Evolutionary conservation across 2,888 invertebrate species (phyloP).

Genomic region (Ophion ventricosus): DNA sequence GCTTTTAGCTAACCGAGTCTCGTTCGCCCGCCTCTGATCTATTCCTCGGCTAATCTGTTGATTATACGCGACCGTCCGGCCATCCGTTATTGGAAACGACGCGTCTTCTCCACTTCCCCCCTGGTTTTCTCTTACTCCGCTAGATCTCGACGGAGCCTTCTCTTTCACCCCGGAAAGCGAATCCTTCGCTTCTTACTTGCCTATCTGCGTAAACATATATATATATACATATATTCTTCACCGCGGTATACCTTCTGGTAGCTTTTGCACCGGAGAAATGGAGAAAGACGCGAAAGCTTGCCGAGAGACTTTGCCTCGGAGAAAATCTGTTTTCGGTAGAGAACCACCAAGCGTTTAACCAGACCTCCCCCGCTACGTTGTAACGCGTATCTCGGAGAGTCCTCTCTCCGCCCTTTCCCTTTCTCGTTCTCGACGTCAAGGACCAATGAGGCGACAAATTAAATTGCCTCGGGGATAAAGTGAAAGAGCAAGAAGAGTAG

Average conservation of each 20-base stretch:
- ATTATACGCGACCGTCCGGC: constrained; percentile 82
- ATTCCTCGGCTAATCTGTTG: constrained; percentile 83
- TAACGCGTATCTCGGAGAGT: constrained; percentile 22
- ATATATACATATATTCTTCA: constrained; percentile 17
- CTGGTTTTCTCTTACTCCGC: constrained; percentile 45
- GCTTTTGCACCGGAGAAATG: constrained; percentile 56
- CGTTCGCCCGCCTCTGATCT: constrained; percentile 80
- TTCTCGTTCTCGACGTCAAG: constrained; percentile 57
- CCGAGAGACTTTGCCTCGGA: constrained; percentile 41
- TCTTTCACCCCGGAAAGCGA: constrained; percentile 58
- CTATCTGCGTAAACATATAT: constrained; percentile 13
- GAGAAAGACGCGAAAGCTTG: constrained; percentile 46
- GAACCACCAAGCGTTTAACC: constrained; percentile 65
- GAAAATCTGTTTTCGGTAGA: constrained; percentile 71
- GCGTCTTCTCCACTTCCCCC: constrained; percentile 64
- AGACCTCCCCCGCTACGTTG: constrained; percentile 42
- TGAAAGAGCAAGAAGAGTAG: constrained; percentile 58
- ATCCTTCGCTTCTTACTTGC: constrained; percentile 61
- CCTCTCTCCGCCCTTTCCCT: constrained; percentile 25
- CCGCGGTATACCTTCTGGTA: constrained; percentile 51
- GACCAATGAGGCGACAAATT: constrained; percentile 75
- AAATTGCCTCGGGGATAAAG: constrained; percentile 69
- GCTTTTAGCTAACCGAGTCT: constrained; percentile 83
- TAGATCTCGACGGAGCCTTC: constrained; percentile 43
- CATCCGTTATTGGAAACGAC: constrained; percentile 81